These are phyloP conservation scores for Brachylomia viminalis DNA, from an alignment of 2,888 invertebrate genomes.

Conservation along the genomic window DNA sequence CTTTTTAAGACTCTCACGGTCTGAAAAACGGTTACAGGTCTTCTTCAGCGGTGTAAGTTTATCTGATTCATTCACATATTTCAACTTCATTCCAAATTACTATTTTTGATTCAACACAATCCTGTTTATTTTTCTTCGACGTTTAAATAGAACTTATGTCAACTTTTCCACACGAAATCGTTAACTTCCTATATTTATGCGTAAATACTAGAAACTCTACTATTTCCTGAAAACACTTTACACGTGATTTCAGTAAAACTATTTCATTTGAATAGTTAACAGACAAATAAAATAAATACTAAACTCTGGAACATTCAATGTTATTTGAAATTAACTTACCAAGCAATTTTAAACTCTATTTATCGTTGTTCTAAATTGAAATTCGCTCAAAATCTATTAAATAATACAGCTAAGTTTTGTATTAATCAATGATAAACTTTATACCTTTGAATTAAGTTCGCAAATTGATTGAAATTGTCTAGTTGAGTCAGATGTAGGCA, in stretches of 20 bases:
- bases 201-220: slow-evolving; percentile 10
- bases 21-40: no score
- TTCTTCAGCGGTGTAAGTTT: neutral
- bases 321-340: slow-evolving; percentile 18
- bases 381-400: slow-evolving; percentile 5
- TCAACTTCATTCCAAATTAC: neutral
- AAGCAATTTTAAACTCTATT: slow-evolving; percentile 26
- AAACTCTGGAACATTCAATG: slow-evolving; percentile 26
- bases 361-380: neutral
- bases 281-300: slow-evolving; percentile 49
- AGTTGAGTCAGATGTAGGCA: slow-evolving; percentile 28
- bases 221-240: slow-evolving; percentile 44
- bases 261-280: slow-evolving; percentile 34
- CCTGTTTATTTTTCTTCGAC: slow-evolving; percentile 32
- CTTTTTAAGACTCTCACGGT: no score
- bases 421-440: slow-evolving; percentile 38
- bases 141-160: slow-evolving; percentile 10
- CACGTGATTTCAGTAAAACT: slow-evolving; percentile 25
- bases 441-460: neutral
- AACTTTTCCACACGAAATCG: slow-evolving; percentile 11
- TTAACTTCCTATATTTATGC: slow-evolving; percentile 44
- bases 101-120: slow-evolving; percentile 1
- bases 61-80: neutral
- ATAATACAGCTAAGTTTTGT: slow-evolving; percentile 10
- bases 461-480: slow-evolving; percentile 19